Conservation (phyloP, 2,797 vertebrate species). For the Cichlasoma orientale region DNA sequence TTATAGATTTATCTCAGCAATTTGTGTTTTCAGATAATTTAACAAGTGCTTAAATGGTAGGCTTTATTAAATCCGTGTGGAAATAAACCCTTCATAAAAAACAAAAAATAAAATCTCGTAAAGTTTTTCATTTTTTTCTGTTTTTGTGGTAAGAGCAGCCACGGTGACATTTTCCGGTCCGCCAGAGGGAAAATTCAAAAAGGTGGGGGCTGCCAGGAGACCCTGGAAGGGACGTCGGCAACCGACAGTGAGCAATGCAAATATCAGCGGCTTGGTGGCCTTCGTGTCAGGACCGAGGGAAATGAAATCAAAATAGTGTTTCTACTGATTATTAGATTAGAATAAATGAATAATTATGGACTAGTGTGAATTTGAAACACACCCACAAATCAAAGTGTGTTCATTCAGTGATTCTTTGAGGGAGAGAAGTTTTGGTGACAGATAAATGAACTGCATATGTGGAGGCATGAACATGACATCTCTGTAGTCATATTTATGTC, state of each 20-base stretch:
- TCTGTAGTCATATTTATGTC: neutral
- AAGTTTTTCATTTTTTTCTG: neutral
- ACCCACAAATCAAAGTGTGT: too few species aligned
- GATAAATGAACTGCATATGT: conserved; percentile 40
- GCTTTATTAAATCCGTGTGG: neutral
- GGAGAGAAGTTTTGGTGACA: conserved; percentile 4
- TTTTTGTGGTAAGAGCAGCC: neutral
- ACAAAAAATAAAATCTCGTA: too few species aligned
- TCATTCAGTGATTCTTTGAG: neutral
- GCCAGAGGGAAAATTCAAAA: neutral
- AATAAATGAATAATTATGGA: neutral
- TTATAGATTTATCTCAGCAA: neutral
- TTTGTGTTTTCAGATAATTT: neutral
- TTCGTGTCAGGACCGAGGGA: neutral
- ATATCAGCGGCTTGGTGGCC: neutral
- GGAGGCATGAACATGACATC: neutral
- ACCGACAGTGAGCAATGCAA: neutral
- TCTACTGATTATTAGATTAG: neutral
- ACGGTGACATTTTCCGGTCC: conserved; percentile 17
- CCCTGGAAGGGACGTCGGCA: neutral
- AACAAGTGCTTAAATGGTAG: neutral
- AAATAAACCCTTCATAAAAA: neutral
- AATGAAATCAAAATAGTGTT: neutral
- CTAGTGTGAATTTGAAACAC: neutral
- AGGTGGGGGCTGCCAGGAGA: conserved; percentile 20